Percentiles rank a stretch among this genome's conserved stretches.
Evolutionary conservation across 2,797 vertebrate genomes (phyloP).

Genomic region (Diceros bicornis): DNA sequence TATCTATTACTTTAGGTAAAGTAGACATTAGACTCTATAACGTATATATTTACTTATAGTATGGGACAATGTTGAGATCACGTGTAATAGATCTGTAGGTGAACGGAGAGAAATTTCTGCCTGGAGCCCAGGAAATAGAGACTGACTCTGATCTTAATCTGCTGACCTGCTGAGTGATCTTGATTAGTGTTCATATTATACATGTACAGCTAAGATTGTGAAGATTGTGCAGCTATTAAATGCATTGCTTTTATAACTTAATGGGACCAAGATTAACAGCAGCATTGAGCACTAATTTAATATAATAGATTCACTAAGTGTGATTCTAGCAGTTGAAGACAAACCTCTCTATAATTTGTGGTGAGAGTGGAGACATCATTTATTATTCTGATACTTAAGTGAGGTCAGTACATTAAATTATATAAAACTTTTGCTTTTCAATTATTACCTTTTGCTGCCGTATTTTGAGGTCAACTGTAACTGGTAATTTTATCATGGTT

Average conservation of each 20-base stretch:
- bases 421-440: slow-evolving; percentile 70
- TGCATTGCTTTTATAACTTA: slow-evolving; percentile 79
- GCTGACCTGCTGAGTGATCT: slow-evolving; percentile 84
- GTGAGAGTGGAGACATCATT: slow-evolving; percentile 64
- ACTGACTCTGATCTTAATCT: slow-evolving; percentile 78
- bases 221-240: slow-evolving; percentile 73
- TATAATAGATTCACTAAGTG: slow-evolving; percentile 78
- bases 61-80: not conserved
- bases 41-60: not conserved
- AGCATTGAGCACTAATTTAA: slow-evolving; percentile 75
- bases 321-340: slow-evolving; percentile 80
- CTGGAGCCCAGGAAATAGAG: slow-evolving; percentile 28
- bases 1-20: slow-evolving; percentile 48
- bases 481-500: slow-evolving; percentile 64
- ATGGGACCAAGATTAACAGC: slow-evolving; percentile 84
- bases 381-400: slow-evolving; percentile 83
- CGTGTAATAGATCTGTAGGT: not conserved
- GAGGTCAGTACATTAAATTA: slow-evolving; percentile 58
- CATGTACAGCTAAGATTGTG: slow-evolving; percentile 73
- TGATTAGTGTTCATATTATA: slow-evolving; percentile 82
- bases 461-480: slow-evolving; percentile 59
- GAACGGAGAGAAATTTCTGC: slow-evolving; percentile 47
- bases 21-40: not conserved
- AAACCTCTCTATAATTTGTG: slow-evolving; percentile 76
- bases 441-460: slow-evolving; percentile 1